These are phyloP conservation scores for Orycteropus afer DNA, from an alignment of 2,113 vertebrate genomes.

Conservation along the genomic window DNA sequence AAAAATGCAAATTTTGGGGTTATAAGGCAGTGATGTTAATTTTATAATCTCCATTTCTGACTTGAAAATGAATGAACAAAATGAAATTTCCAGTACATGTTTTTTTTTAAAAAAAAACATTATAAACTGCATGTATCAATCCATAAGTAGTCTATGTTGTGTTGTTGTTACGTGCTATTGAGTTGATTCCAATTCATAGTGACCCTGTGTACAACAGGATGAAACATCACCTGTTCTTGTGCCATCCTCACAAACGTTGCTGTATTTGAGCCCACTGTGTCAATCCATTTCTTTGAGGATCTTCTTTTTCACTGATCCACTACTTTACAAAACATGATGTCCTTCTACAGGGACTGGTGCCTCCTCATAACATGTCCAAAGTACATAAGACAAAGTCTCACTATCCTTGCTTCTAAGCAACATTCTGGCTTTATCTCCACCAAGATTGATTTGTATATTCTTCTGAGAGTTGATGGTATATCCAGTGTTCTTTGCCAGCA, in stretches of 20 bases:
- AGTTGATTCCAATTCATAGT: no score
- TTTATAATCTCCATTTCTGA: neutral
- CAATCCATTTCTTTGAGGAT: neutral
- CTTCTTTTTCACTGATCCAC: neutral
- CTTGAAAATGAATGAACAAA: conserved; percentile 19
- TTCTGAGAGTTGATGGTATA: no score
- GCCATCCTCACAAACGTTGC: neutral
- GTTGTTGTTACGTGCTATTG: no score
- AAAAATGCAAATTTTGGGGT: conserved; percentile 5
- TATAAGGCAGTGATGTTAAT: neutral
- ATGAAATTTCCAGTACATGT: neutral
- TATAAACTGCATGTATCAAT: neutral
- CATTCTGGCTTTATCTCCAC: no score
- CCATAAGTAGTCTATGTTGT: neutral
- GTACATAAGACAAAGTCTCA: neutral
- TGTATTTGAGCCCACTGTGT: neutral
- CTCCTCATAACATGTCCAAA: neutral
- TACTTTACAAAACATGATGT: neutral
- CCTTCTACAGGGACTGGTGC: neutral
- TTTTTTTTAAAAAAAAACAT: no score
- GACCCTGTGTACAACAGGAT: neutral
- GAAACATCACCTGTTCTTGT: neutral
- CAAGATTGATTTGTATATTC: no score
- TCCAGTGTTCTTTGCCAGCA: no score
- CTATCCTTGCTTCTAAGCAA: neutral